Conservation (phyloP, 2,888 invertebrate species). For the Campoletis raptor region DNA sequence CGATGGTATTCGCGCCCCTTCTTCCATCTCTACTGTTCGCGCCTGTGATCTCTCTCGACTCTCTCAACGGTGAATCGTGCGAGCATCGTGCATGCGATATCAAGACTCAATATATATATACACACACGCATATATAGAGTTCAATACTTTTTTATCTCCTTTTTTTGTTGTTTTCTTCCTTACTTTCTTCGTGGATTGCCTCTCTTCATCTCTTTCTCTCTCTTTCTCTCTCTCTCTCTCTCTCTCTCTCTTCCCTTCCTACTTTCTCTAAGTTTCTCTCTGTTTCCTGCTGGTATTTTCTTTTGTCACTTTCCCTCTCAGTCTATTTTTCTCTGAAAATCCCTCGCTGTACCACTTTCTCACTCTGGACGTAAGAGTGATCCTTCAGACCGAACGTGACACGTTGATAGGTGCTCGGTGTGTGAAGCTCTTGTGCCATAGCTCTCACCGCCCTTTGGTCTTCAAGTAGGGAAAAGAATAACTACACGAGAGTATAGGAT, state of each 20-base stretch:
- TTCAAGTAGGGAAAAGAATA: constrained; percentile 30
- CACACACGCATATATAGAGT: constrained; percentile 4
- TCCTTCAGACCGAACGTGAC: constrained; percentile 66
- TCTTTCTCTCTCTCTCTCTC: constrained; percentile 10
- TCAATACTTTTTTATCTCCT: background rate
- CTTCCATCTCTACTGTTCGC: constrained; percentile 26
- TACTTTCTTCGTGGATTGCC: background rate
- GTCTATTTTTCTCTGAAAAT: constrained; percentile 25
- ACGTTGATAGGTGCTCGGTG: constrained; percentile 60
- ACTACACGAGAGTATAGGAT: constrained; percentile 15
- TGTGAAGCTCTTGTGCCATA: constrained; percentile 47
- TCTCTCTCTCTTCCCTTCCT: background rate
- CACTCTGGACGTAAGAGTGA: constrained; percentile 51
- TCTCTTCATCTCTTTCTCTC: background rate
- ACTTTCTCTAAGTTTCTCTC: background rate
- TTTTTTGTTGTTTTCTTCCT: background rate
- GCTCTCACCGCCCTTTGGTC: constrained; percentile 4
- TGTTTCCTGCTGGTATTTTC: background rate
- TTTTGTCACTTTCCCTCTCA: constrained; percentile 10
- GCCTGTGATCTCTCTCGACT: constrained; percentile 35
- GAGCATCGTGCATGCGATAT: constrained; percentile 58
- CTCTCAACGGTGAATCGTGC: constrained; percentile 54
- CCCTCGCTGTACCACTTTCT: constrained; percentile 49
- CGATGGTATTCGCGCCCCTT: constrained; percentile 39
- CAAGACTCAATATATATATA: constrained; percentile 33